These are phyloP conservation scores for Rhinogobius similis DNA, from an alignment of 2,113 vertebrate genomes.

Conservation along the genomic window DNA sequence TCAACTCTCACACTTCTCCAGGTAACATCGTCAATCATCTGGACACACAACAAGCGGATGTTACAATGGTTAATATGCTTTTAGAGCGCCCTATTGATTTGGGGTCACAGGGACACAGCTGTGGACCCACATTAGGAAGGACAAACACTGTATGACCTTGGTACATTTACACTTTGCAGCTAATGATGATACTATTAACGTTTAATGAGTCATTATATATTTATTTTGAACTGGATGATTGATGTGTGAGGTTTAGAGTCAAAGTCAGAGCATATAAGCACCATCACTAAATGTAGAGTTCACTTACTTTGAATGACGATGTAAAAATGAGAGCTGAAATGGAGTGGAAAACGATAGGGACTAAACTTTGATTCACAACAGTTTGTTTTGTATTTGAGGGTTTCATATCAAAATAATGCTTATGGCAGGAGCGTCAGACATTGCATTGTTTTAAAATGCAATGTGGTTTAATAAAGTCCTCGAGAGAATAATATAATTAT, in stretches of 20 bases:
- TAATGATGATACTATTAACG: neutral
- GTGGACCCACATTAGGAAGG: conserved; percentile 8
- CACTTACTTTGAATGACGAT: no score
- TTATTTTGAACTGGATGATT: neutral
- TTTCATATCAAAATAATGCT: no score
- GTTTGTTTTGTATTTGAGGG: no score
- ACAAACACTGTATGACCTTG: neutral
- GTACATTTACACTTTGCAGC: neutral
- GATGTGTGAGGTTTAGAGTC: neutral
- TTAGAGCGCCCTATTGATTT: conserved; percentile 26
- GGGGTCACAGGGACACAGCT: conserved; percentile 13
- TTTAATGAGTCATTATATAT: neutral
- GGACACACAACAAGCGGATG: neutral
- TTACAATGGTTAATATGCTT: neutral
- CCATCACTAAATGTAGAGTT: no score
- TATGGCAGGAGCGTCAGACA: no score
- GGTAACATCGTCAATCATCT: conserved; percentile 24
- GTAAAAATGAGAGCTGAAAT: no score
- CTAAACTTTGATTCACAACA: no score
- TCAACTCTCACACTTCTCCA: conserved; percentile 39
- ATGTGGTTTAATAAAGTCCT: no score
- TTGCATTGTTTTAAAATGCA: no score
- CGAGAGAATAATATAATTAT: no score
- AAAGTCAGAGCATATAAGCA: neutral
- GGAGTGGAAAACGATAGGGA: no score